phyloP scores from a whole-genome alignment of 2,888 invertebrate species.

The Aromia moschata region DNA sequence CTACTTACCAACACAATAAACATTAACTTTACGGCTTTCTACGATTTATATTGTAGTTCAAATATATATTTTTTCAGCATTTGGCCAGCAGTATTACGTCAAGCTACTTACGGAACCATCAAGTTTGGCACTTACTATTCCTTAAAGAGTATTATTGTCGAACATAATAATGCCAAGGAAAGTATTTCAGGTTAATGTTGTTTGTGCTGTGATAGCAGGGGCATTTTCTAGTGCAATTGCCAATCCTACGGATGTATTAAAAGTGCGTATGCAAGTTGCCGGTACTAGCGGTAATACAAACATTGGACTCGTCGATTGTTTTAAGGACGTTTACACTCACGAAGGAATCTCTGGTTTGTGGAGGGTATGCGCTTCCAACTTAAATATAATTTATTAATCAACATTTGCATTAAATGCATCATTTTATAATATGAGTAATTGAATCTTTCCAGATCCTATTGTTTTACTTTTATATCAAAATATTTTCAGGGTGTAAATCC shows the following conservation, averaged over 20 bases:
- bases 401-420: background rate
- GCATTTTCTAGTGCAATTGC: constrained; percentile 95
- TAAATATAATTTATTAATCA: background rate
- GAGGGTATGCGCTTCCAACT: constrained; percentile 68
- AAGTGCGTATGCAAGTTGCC: constrained; percentile 91
- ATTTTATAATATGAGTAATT: background rate
- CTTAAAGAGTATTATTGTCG: constrained; percentile 76
- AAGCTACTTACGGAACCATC: constrained; percentile 95
- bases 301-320: constrained; percentile 76
- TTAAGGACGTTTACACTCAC: constrained; percentile 80
- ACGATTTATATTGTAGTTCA: background rate
- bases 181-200: constrained; percentile 75
- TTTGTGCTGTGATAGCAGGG: constrained; percentile 86
- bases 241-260: constrained; percentile 95
- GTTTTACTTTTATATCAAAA: background rate
- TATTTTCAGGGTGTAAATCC: constrained; percentile 83
- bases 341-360: constrained; percentile 90
- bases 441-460: no score
- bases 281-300: constrained; percentile 63
- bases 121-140: constrained; percentile 97
- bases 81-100: constrained; percentile 90
- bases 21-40: background rate
- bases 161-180: constrained; percentile 66
- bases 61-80: constrained; percentile 69
- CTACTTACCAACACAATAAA: no score